Base-by-base conservation (phyloP, 2,113 vertebrate genomes). In the Phodopus roborovskii region DNA sequence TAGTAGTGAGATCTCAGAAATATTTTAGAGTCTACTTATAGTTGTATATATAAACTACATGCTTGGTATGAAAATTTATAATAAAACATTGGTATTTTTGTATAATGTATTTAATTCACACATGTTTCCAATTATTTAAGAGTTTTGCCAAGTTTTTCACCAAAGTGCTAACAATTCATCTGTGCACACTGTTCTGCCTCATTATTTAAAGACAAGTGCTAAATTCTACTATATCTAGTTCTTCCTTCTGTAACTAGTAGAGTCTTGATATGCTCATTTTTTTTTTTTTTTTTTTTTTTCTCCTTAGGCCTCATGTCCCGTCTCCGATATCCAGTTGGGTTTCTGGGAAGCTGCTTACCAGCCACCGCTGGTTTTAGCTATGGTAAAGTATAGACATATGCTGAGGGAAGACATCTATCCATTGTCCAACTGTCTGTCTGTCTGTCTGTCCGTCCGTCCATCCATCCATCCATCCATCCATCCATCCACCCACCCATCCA, bases 231-330 rank as follows among this genome's bases (percentile, higher is more conserved):
- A 39, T 60, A 17, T n/a, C 56, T 75, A 3, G 2, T 58, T 94
- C 88, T 75, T 85, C 60, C n/a, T 92, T 66, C 91, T 62, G 1
- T 79, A 83, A 26, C 81, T 60, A 78, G 50, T 36, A 90, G 19
- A 87, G 30, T 0, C 56, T 83, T 79, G 50, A 94, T 45, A 94
- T 50, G 39, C 13, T 28, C 2, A 28, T 86, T 87, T 94, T 48
- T 64, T n/a, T n/a, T n/a, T n/a, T 42, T 97, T 56, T 96, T n/a
- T 86, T 87, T 94, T 48, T 64, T 42, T 97, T 56, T 96, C 33
- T 91, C 28, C 66, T 13, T 48, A 99, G 99, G 99, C 71, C 98
- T 99, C 11, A 97, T 99, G 93, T 98, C 98, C 24, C 98, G 99
- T 94, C 97, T 99, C 60, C 98, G 99, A 10, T 98, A 99, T 56